Evolutionary conservation across 2,113 vertebrate species (phyloP).

Genomic region (Stegostoma tigrinum): DNA sequence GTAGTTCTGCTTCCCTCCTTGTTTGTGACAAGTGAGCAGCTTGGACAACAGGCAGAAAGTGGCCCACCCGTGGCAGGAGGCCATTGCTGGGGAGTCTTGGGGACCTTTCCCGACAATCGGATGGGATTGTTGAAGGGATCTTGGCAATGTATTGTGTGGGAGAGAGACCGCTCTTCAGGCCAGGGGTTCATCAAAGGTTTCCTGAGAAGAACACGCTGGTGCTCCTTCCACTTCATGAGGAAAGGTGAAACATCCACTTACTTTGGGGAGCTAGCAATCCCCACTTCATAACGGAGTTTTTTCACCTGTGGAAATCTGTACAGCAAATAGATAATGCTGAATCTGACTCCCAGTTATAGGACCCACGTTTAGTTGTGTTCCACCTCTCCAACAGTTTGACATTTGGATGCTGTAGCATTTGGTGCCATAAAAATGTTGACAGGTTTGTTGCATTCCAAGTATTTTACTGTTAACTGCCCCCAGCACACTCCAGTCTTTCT

Average conservation of each 20-base stretch:
- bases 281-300: neutral
- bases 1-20: neutral
- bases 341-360: neutral
- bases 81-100: neutral
- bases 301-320: neutral
- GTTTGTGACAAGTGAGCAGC: neutral
- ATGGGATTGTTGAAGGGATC: no score
- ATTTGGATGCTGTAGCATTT: neutral
- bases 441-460: no score
- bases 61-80: no score
- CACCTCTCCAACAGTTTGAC: neutral
- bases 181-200: neutral
- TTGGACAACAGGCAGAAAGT: neutral
- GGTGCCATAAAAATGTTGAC: neutral
- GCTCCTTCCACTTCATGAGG: neutral
- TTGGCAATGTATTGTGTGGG: neutral
- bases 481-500: neutral
- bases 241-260: neutral
- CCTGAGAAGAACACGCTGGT: neutral
- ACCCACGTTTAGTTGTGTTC: neutral
- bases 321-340: neutral
- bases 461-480: no score
- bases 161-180: neutral
- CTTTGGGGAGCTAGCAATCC: neutral
- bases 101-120: neutral